These are phyloP conservation scores for Microtus ochrogaster DNA, from an alignment of 2,113 vertebrate genomes.

Conservation along the genomic window DNA sequence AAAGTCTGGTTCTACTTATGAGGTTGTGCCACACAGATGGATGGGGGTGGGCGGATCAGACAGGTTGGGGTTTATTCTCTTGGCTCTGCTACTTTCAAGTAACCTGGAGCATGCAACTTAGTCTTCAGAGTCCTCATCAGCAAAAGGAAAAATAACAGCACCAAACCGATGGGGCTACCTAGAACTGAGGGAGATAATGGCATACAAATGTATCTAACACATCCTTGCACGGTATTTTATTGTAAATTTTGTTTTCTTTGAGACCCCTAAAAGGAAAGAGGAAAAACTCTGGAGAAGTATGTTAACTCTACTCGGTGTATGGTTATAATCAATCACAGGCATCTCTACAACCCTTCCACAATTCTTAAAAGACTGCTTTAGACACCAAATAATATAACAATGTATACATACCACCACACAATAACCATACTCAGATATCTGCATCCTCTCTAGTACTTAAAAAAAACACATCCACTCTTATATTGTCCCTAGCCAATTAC, in stretches of 20 bases:
- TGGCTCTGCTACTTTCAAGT: neutral
- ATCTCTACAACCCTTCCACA: neutral
- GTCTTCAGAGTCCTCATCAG: neutral
- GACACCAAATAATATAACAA: neutral
- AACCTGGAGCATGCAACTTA: neutral
- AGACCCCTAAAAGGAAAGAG: neutral
- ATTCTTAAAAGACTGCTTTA: neutral
- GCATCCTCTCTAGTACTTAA: constrained; percentile 4
- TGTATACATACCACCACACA: neutral
- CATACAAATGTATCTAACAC: neutral
- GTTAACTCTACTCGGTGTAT: neutral
- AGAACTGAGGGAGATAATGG: constrained; percentile 12
- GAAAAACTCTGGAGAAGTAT: neutral
- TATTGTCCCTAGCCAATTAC: neutral
- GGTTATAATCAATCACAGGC: neutral
- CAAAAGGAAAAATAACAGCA: constrained; percentile 7
- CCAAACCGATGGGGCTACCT: neutral
- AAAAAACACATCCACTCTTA: neutral
- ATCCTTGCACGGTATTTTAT: neutral
- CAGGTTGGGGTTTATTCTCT: neutral
- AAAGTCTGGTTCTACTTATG: neutral
- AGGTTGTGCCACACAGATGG: neutral
- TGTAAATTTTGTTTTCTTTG: neutral
- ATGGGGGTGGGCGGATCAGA: neutral
- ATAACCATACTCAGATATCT: neutral